A percentile compares a stretch with the other conserved stretches of the same genome.
Evolutionary conservation across 2,113 vertebrate species (phyloP).

Genomic region (Halichoeres trimaculatus): DNA sequence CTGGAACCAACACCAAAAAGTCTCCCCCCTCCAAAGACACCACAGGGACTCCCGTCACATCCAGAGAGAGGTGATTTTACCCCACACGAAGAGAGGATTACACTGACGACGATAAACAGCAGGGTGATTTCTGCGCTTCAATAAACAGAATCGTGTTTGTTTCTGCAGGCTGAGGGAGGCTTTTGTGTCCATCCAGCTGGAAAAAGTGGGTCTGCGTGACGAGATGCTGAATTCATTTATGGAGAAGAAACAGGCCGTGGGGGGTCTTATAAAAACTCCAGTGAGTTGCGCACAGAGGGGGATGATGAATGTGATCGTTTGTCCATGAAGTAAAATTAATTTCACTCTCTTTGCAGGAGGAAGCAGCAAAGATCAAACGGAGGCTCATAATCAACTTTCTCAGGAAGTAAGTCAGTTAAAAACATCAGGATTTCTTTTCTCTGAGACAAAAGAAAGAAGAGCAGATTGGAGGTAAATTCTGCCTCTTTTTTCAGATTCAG

Average conservation of each 20-base stretch:
- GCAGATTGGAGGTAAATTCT: background rate
- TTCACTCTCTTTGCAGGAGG: conserved; percentile 71
- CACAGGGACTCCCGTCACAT: background rate
- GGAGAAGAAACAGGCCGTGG: conserved; percentile 70
- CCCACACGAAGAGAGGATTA: background rate
- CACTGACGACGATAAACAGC: background rate
- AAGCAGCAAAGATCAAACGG: conserved; percentile 81
- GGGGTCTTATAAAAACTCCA: conserved; percentile 59
- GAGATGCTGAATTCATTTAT: conserved; percentile 81
- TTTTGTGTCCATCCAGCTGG: conserved; percentile 85
- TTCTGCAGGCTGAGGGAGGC: conserved; percentile 74
- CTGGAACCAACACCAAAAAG: background rate
- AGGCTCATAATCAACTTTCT: conserved; percentile 82
- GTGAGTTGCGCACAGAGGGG: conserved; percentile 63
- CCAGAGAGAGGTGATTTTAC: conserved; percentile 27
- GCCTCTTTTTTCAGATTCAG: conserved; percentile 70
- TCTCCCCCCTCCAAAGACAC: background rate
- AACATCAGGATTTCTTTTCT: background rate
- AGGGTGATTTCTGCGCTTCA: background rate
- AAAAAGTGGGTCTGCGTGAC: conserved; percentile 77
- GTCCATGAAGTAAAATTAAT: conserved; percentile 13
- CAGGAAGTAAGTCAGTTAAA: conserved; percentile 70
- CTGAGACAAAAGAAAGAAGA: background rate
- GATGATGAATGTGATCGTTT: conserved; percentile 31
- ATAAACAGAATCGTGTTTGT: conserved; percentile 18